These are phyloP conservation scores for Pristionchus arcanus DNA, from an alignment of 2,888 invertebrate genomes.

Conservation along the genomic window DNA sequence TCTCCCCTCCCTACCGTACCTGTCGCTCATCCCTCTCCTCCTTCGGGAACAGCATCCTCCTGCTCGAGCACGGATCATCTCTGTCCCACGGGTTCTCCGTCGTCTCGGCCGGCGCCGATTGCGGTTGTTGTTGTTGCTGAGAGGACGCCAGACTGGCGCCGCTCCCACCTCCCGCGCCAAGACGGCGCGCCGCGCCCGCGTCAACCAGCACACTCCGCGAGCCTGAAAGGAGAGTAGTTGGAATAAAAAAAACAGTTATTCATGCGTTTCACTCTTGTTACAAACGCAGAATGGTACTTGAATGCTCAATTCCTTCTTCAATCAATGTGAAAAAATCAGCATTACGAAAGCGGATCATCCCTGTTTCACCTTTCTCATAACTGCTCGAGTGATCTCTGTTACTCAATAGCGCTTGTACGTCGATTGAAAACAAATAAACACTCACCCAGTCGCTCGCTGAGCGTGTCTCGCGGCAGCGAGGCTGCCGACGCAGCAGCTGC, in stretches of 20 bases:
- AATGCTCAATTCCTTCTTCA: too few relatives aligned
- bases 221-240: background rate
- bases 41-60: slow-evolving; percentile 28
- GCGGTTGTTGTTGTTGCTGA: background rate
- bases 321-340: too few relatives aligned
- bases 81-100: slow-evolving; percentile 49
- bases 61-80: slow-evolving; percentile 36
- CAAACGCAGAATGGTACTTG: too few relatives aligned
- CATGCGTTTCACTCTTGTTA: background rate
- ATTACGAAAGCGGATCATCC: too few relatives aligned
- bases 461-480: slow-evolving; percentile 31
- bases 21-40: slow-evolving; percentile 10
- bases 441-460: slow-evolving; percentile 47
- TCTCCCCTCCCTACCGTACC: slow-evolving; percentile 29
- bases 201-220: slow-evolving; percentile 39
- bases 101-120: slow-evolving; percentile 31
- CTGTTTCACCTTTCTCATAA: too few relatives aligned
- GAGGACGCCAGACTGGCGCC: background rate
- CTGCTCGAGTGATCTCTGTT: too few relatives aligned
- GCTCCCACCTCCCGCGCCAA: background rate
- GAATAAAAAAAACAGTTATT: background rate
- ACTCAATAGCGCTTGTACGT: too few relatives aligned
- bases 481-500: slow-evolving; percentile 13
- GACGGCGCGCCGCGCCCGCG: background rate
- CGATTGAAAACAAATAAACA: background rate